Percentiles rank a stretch among this genome's conserved stretches.
These are phyloP conservation scores for Melieria omissa DNA, from an alignment of 2,888 invertebrate genomes.

Conservation along the genomic window DNA sequence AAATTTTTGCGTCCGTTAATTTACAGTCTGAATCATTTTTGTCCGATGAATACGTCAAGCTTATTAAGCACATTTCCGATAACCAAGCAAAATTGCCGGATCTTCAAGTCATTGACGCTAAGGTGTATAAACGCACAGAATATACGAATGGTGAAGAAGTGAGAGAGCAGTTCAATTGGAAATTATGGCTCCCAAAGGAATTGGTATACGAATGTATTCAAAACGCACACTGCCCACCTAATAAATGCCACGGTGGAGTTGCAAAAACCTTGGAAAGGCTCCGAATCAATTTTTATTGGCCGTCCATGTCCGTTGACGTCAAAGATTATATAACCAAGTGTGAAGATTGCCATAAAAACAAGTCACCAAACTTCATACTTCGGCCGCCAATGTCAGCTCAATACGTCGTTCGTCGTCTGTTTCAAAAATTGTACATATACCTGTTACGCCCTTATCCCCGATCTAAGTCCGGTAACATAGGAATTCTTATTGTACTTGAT, in stretches of 20 bases:
- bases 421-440: too few species aligned
- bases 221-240: conserved; percentile 21
- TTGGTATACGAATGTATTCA: conserved; percentile 4
- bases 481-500: conserved; percentile 37
- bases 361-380: too few species aligned
- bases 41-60: neutral
- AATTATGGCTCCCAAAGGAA: conserved; percentile 29
- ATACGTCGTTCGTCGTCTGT: too few species aligned
- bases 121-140: conserved; percentile 19
- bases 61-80: neutral
- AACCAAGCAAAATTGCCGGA: conserved; percentile 15
- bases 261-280: conserved; percentile 23
- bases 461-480: conserved; percentile 35
- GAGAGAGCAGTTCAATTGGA: conserved; percentile 18
- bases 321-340: too few species aligned
- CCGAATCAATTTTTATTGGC: too few species aligned
- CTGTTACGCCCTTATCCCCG: conserved; percentile 36
- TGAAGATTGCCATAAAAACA: too few species aligned
- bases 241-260: conserved; percentile 28
- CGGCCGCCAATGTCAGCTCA: too few species aligned
- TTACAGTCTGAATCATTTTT: neutral
- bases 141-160: neutral
- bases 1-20: neutral
- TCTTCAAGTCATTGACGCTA: conserved; percentile 12
- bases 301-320: too few species aligned